These are phyloP conservation scores for Bimastos eiseni DNA, from an alignment of 2,888 invertebrate genomes.

Conservation along the genomic window DNA sequence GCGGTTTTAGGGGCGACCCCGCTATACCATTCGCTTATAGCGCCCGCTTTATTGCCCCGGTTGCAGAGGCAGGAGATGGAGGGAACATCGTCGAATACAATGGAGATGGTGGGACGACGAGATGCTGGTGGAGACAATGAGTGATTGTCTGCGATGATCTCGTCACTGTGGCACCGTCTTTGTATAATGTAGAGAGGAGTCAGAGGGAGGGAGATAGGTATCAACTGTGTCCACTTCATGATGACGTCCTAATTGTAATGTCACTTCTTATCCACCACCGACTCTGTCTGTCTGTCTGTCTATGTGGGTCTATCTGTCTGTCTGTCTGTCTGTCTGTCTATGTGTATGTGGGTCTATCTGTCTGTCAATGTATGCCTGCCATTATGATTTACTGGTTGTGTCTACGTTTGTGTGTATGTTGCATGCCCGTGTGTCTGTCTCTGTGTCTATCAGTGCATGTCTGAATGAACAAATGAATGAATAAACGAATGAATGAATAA, in stretches of 20 bases:
- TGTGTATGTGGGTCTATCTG: neutral
- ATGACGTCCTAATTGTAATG: neutral
- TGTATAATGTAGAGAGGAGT: neutral
- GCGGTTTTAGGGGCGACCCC: neutral
- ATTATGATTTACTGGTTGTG: neutral
- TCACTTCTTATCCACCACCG: neutral
- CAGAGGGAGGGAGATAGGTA: neutral
- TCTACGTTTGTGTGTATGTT: too few species aligned
- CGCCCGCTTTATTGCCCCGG: neutral
- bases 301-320: neutral
- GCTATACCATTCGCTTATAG: neutral
- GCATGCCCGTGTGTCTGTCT: too few species aligned
- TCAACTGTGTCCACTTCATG: neutral
- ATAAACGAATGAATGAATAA: too few species aligned
- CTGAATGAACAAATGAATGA: too few species aligned
- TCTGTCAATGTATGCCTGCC: neutral
- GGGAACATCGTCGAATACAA: slow-evolving; percentile 6
- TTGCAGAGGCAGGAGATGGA: neutral
- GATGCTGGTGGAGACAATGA: neutral
- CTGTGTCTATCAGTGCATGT: too few species aligned
- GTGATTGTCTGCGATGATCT: neutral
- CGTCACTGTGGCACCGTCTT: neutral
- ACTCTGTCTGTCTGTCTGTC: too few species aligned
- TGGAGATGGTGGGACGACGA: neutral
- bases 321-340: neutral